Conservation (phyloP, 1,140 invertebrate genomes). For the Anastrepha ludens region DNA sequence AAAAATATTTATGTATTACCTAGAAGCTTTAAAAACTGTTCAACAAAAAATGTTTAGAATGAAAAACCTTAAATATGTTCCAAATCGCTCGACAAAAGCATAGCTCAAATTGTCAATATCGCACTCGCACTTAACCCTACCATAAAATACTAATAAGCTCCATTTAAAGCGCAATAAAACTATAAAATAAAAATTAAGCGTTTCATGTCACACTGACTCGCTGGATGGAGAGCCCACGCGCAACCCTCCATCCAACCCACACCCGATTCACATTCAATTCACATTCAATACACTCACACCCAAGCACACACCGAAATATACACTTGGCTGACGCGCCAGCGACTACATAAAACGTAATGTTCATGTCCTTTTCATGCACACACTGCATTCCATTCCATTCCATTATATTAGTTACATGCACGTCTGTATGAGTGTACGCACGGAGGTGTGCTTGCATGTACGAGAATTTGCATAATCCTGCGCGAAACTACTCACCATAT, state of each 20-base stretch:
- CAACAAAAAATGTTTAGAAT: too few species aligned
- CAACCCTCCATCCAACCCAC: not conserved
- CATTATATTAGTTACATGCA: not conserved
- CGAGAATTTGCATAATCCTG: conserved; percentile 48
- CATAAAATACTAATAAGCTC: conserved; percentile 42
- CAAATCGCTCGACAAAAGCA: too few species aligned
- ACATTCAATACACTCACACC: not conserved
- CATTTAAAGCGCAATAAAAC: conserved; percentile 52
- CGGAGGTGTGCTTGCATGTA: not conserved
- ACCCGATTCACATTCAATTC: not conserved
- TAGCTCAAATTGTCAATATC: conserved; percentile 1
- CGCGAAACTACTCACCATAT: conserved; percentile 1
- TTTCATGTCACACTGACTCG: conserved; percentile 32
- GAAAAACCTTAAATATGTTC: too few species aligned
- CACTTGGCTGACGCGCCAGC: not conserved
- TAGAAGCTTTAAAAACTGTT: too few species aligned
- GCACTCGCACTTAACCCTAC: conserved; percentile 38
- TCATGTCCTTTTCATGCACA: conserved; percentile 48
- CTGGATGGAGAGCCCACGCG: not conserved
- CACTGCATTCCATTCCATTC: conserved; percentile 34
- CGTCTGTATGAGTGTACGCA: too few species aligned
- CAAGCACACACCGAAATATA: not conserved
- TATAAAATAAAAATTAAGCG: conserved; percentile 52
- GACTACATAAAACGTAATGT: conserved; percentile 5
- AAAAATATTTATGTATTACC: too few species aligned